Evolutionary conservation across 2,797 vertebrate genomes (phyloP).

Genomic region (Catharus ustulatus): DNA sequence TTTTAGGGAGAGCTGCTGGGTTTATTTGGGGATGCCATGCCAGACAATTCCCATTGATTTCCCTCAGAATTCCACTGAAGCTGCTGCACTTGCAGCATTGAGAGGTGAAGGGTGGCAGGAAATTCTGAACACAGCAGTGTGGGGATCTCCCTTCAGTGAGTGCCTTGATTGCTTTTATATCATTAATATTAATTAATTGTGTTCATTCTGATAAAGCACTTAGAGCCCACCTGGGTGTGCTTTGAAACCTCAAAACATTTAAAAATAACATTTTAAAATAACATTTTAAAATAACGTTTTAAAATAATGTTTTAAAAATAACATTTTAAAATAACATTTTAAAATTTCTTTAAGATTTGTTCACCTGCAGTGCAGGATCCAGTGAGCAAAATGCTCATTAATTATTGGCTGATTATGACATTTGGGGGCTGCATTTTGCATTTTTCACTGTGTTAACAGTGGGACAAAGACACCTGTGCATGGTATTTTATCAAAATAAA

Average conservation of each 20-base stretch:
- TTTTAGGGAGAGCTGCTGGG: neutral
- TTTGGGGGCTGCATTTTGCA: neutral
- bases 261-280: no score
- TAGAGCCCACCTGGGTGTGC: neutral
- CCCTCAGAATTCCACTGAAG: neutral
- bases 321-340: neutral
- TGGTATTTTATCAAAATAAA: neutral
- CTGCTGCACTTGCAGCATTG: neutral
- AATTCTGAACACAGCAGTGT: fast-evolving
- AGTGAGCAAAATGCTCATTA: neutral
- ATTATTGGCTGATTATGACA: neutral
- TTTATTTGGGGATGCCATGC: neutral
- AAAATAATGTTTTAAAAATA: neutral
- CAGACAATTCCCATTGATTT: neutral
- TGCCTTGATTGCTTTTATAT: neutral
- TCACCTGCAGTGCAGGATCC: neutral
- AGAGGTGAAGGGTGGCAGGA: neutral
- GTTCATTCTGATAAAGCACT: neutral
- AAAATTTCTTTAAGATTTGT: fast-evolving
- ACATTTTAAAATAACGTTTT: neutral
- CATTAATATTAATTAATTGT: neutral
- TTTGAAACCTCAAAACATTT: neutral
- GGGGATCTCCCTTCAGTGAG: neutral
- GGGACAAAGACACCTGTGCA: neutral
- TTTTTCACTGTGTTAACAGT: neutral